Percentiles rank a stretch among this genome's conserved stretches.
Conservation (phyloP, 2,888 invertebrate species). For the Rugalucina vietnamica region DNA sequence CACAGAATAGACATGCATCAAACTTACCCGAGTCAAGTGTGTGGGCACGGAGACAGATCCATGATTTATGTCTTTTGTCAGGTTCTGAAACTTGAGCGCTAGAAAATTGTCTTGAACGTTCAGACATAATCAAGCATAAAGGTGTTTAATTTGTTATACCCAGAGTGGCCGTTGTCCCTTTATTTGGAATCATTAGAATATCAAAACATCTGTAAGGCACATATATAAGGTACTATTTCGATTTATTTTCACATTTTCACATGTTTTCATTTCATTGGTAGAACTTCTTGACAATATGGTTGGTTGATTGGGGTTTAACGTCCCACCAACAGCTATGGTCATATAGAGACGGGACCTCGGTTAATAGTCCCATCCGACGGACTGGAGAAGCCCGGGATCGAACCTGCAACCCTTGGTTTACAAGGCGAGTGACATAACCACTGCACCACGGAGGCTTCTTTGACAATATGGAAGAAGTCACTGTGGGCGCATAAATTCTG, state of each 20-base stretch:
- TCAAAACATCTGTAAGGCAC: not conserved
- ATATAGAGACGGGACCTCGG: not conserved
- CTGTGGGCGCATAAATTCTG: too few relatives aligned
- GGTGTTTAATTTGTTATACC: not conserved
- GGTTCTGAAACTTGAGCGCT: not conserved
- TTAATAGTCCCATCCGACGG: too few relatives aligned
- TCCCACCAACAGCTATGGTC: not conserved
- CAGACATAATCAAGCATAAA: not conserved
- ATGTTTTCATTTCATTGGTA: too few relatives aligned
- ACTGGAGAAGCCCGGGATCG: too few relatives aligned
- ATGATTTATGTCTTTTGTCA: constrained; percentile 4
- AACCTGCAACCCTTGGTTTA: too few relatives aligned
- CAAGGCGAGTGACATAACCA: too few relatives aligned
- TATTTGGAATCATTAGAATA: not conserved
- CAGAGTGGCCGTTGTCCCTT: not conserved
- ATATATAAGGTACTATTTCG: not conserved
- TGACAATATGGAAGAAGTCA: too few relatives aligned
- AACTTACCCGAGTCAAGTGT: not conserved
- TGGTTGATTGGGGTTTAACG: too few relatives aligned
- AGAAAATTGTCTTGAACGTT: not conserved
- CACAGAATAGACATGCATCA: not conserved
- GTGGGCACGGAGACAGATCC: not conserved
- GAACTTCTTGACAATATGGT: too few relatives aligned
- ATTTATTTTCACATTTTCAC: not conserved
- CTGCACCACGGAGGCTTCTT: too few relatives aligned